Evolutionary conservation across 1,140 invertebrate genomes (phyloP).

Genomic region (Laupala kohalensis): DNA sequence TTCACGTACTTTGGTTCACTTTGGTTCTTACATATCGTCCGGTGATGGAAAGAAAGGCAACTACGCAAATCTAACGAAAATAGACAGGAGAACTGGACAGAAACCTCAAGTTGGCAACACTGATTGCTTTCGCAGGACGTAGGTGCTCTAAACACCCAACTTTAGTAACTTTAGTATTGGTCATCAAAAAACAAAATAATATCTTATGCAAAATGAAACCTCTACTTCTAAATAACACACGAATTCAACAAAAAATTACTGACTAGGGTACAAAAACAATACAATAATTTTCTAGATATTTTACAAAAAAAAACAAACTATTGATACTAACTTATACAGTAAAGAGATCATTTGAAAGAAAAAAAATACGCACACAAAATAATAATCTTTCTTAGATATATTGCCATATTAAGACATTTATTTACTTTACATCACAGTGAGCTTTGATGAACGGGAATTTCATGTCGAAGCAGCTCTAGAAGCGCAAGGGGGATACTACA

Average conservation of each 20-base stretch:
- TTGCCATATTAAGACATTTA: neutral
- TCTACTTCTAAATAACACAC: neutral
- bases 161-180: too few species aligned
- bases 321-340: neutral
- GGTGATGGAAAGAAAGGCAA: neutral
- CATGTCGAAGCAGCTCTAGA: too few species aligned
- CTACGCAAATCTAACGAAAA: neutral
- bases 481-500: too few species aligned
- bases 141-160: too few species aligned
- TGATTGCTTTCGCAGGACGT: too few species aligned
- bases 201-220: too few species aligned
- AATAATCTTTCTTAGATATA: neutral
- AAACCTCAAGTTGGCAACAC: too few species aligned
- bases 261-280: neutral
- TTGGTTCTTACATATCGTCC: neutral
- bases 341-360: neutral
- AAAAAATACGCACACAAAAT: neutral
- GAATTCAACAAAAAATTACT: neutral
- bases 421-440: neutral
- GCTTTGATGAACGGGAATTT: neutral
- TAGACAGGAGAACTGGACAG: neutral
- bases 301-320: neutral
- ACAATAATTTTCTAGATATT: neutral
- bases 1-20: neutral
- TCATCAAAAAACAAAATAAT: too few species aligned